Evolutionary conservation across 30 jellyfish, hydroid and myxozoan species (phyloP).

Genomic region (Mastigias papua): DNA sequence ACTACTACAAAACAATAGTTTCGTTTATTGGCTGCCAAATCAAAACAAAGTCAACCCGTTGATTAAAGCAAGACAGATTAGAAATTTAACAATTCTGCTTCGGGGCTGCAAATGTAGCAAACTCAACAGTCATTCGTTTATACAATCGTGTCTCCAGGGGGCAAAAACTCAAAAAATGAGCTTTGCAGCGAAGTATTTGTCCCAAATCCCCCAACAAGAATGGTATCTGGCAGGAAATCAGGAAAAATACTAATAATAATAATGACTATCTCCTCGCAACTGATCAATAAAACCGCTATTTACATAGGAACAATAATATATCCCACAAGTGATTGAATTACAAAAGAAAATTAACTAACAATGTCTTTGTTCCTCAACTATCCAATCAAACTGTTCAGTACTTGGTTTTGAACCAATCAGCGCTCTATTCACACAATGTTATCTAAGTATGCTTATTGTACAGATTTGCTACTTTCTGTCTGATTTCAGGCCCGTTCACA

Average conservation of each 20-base stretch:
- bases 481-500: slow-evolving; percentile 3
- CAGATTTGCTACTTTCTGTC: background rate
- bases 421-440: slow-evolving; percentile 63
- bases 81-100: no score
- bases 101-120: no score
- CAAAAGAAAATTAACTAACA: slow-evolving; percentile 71
- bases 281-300: slow-evolving; percentile 48
- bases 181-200: no score
- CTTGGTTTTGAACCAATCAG: slow-evolving; percentile 73
- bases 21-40: no score
- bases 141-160: no score
- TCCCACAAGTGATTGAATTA: slow-evolving; percentile 69
- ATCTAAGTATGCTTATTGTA: slow-evolving; percentile 4
- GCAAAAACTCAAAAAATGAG: no score
- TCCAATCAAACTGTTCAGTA: slow-evolving; percentile 61
- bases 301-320: slow-evolving; percentile 66
- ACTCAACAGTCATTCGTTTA: no score
- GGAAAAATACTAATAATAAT: background rate
- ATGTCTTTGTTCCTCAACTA: slow-evolving; percentile 44
- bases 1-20: no score
- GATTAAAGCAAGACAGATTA: no score
- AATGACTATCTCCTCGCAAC: slow-evolving; percentile 10
- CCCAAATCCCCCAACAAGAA: no score
- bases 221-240: no score
- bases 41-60: no score